Percentiles rank a stretch among this genome's conserved stretches.
phyloP scores from a whole-genome alignment of 2,797 vertebrate genomes.

The Erpetoichthys calabaricus region DNA sequence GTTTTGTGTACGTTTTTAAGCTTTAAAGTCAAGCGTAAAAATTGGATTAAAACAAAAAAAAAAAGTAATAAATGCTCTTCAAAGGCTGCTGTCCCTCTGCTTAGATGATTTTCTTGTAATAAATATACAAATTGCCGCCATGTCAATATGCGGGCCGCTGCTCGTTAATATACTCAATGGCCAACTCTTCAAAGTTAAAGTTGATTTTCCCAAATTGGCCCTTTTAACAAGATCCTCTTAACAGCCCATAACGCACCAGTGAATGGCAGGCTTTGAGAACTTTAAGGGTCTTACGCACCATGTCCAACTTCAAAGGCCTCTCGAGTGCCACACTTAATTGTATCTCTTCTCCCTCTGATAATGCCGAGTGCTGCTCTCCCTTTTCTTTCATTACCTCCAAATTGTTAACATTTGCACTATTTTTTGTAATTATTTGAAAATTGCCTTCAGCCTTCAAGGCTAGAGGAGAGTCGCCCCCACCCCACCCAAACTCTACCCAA shows the following conservation, averaged over 20 bases:
- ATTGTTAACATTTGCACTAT: slow-evolving; percentile 24
- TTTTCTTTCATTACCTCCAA: slow-evolving; percentile 21
- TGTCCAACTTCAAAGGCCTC: slow-evolving; percentile 66
- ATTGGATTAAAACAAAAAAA: slow-evolving; percentile 36
- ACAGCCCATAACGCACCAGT: slow-evolving; percentile 38
- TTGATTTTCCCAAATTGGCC: slow-evolving; percentile 42
- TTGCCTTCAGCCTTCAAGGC: background rate
- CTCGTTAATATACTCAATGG: slow-evolving; percentile 25
- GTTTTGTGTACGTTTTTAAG: slow-evolving; percentile 55
- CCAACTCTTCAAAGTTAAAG: slow-evolving; percentile 29
- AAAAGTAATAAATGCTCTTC: slow-evolving; percentile 51
- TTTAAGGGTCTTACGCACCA: slow-evolving; percentile 44
- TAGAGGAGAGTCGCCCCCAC: too few species aligned
- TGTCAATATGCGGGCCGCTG: slow-evolving; percentile 24
- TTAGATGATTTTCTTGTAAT: slow-evolving; percentile 24
- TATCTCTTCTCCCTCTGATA: slow-evolving; percentile 45
- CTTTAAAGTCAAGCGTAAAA: slow-evolving; percentile 55
- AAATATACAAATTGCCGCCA: slow-evolving; percentile 30
- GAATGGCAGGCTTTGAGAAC: slow-evolving; percentile 39
- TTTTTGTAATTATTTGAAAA: slow-evolving; percentile 35
- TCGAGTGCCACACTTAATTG: slow-evolving; percentile 59
- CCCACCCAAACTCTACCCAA: background rate
- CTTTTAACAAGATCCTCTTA: slow-evolving; percentile 41
- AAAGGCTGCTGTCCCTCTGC: slow-evolving; percentile 18
- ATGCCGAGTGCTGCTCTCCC: slow-evolving; percentile 58